These are phyloP conservation scores for Colinus virginianus DNA, from an alignment of 2,113 vertebrate species.

Conservation along the genomic window DNA sequence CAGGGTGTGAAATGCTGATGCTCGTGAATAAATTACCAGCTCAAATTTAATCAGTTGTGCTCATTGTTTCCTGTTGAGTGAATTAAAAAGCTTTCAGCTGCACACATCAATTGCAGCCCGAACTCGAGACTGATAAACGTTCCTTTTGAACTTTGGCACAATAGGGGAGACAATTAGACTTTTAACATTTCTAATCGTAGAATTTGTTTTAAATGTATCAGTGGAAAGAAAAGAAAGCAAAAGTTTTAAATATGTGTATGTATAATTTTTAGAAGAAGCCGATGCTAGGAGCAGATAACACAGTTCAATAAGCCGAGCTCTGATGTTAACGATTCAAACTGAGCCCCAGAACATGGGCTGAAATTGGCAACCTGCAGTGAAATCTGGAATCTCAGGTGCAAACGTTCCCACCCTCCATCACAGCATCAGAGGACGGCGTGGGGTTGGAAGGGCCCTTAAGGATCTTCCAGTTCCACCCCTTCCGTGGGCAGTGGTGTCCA, in stretches of 20 bases:
- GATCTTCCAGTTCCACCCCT: neutral
- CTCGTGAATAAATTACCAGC: neutral
- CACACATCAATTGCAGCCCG: neutral
- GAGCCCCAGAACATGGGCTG: neutral
- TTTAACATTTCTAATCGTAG: constrained; percentile 11
- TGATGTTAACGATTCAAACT: fast-evolving
- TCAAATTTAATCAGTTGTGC: constrained; percentile 42
- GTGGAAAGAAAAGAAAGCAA: neutral
- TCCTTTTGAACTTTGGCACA: constrained; percentile 25
- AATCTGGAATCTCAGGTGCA: neutral
- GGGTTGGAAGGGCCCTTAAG: neutral
- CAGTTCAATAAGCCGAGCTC: neutral
- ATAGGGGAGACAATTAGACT: neutral
- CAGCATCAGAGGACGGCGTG: neutral
- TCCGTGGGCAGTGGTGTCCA: too few relatives aligned
- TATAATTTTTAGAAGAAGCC: neutral
- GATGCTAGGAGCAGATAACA: neutral
- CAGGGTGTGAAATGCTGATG: neutral
- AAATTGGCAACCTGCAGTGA: neutral
- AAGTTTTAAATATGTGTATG: neutral
- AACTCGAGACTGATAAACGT: neutral
- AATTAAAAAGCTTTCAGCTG: constrained; percentile 35
- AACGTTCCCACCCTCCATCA: neutral
- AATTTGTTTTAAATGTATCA: constrained; percentile 26
- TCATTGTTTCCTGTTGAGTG: constrained; percentile 6